Evolutionary conservation across 2,797 vertebrate species (phyloP), one percentile per base, ranked within the genome.

Genomic region (Lepilemur septentrionalis): DNA sequence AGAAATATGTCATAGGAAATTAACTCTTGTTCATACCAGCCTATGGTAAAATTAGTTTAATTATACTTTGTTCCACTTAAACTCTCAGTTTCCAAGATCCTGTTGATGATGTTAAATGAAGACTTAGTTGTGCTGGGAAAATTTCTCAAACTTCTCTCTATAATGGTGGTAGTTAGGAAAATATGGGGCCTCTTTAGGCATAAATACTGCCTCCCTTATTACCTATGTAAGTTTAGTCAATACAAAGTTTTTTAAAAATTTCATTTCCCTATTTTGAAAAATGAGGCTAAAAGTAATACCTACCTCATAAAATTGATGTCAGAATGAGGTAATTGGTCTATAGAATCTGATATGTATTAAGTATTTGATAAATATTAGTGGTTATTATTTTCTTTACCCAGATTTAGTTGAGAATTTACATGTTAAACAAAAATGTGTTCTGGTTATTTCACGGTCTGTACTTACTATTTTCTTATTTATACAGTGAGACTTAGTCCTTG

Each of bases 391-490:
- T 87, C 57, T 93, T 96, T 93, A 61, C 14, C 25, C 7, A 15
- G 38, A 81, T 84, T 80, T 79, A 38, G 30, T 57, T 93, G 50
- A 48, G 15, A 84, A 81, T 78, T 93, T 93, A 48, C 28, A 43
- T 52, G 8, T 50, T 28, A 89, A 81, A 88, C 15, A 18, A 41
- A 88, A 95, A 80, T 80, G 20, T 48, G 8, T 75, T 89, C 50
- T 67, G n/a, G 5, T 35, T 85, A 94, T 32, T 15, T 1, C 8
- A 41, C 70, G 25, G 7, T 78, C 69, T n/a, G 1, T 80, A 22
- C 89, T 95, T 96, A 93, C 57, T 81, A 70, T 95, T 97, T 95
- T 93, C 93, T 90, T 82, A 95, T 86, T 89, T 81, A 95, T 46
- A 72, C 35, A 78, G 32, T 28, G 83, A 76, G 46, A 50, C 15